phyloP scores from a whole-genome alignment of 2,888 invertebrate genomes.

The Gerris lacustris region DNA sequence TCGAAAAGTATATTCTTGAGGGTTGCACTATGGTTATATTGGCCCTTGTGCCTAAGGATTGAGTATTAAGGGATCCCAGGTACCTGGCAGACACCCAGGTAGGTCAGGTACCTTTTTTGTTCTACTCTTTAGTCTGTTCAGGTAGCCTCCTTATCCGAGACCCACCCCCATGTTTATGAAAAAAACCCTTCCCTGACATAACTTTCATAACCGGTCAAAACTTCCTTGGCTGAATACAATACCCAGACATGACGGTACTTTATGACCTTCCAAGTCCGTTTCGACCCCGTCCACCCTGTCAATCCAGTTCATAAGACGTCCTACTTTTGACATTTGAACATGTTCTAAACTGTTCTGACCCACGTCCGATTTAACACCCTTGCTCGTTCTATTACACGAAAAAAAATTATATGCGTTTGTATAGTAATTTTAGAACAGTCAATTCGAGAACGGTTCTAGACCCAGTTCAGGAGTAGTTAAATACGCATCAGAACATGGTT shows the following conservation, averaged over 20 bases:
- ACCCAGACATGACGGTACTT: neutral
- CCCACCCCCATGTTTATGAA: neutral
- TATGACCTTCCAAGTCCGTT: neutral
- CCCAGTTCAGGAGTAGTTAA: too few species aligned
- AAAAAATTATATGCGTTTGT: too few species aligned
- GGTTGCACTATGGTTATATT: neutral
- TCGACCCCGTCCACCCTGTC: neutral
- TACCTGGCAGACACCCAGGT: neutral
- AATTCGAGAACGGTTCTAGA: too few species aligned
- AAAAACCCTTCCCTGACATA: neutral
- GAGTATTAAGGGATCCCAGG: neutral
- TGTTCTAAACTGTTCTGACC: neutral
- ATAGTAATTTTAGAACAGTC: too few species aligned
- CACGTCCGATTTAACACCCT: neutral
- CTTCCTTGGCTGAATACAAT: neutral
- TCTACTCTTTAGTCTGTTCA: neutral
- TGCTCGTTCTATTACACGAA: too few species aligned
- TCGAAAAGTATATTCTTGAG: neutral
- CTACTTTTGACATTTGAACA: slow-evolving; percentile 1
- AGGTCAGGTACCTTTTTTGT: neutral
- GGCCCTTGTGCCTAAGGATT: neutral
- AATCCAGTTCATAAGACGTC: neutral
- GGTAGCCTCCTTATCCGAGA: neutral
- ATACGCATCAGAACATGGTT: too few species aligned
- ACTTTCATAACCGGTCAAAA: neutral